phyloP scores from a whole-genome alignment of 1,140 invertebrate genomes.

The Drosophila sulfurigaster region DNA sequence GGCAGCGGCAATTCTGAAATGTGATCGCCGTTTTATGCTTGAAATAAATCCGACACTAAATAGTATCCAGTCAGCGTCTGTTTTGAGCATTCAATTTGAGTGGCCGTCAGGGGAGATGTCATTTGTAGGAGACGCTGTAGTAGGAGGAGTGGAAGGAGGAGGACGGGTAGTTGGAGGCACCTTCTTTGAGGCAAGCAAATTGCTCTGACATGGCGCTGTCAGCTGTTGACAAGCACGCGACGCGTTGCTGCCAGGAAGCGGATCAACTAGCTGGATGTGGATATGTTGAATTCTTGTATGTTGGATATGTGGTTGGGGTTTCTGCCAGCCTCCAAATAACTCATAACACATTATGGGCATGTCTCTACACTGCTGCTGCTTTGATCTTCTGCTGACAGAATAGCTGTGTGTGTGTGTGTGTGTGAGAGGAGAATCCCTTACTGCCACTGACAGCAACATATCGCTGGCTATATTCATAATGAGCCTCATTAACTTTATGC shows the following conservation, averaged over 20 bases:
- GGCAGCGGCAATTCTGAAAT: conserved; percentile 55
- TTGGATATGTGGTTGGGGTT: not conserved
- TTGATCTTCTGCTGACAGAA: conserved; percentile 72
- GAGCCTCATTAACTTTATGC: conserved; percentile 76
- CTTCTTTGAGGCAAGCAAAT: conserved; percentile 67
- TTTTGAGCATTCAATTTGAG: conserved; percentile 74
- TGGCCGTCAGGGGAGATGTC: conserved; percentile 58
- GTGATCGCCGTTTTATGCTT: conserved; percentile 74
- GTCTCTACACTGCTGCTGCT: conserved; percentile 40
- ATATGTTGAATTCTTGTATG: not conserved
- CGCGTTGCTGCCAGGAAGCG: conserved; percentile 65
- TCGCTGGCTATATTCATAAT: conserved; percentile 80
- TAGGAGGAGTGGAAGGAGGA: conserved; percentile 30
- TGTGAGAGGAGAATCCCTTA: conserved; percentile 54
- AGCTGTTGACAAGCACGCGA: conserved; percentile 79
- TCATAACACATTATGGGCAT: conserved; percentile 75
- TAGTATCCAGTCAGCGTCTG: conserved; percentile 54
- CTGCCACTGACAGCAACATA: conserved; percentile 76
- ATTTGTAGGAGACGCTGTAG: conserved; percentile 35
- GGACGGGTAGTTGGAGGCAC: conserved; percentile 43
- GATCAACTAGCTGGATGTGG: conserved; percentile 55
- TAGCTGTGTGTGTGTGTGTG: not conserved
- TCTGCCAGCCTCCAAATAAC: conserved; percentile 63
- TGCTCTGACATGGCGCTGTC: conserved; percentile 80
- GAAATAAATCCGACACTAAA: conserved; percentile 80